Evolutionary conservation across 2,888 invertebrate genomes (phyloP).

Genomic region (Cerceris ruficornis): DNA sequence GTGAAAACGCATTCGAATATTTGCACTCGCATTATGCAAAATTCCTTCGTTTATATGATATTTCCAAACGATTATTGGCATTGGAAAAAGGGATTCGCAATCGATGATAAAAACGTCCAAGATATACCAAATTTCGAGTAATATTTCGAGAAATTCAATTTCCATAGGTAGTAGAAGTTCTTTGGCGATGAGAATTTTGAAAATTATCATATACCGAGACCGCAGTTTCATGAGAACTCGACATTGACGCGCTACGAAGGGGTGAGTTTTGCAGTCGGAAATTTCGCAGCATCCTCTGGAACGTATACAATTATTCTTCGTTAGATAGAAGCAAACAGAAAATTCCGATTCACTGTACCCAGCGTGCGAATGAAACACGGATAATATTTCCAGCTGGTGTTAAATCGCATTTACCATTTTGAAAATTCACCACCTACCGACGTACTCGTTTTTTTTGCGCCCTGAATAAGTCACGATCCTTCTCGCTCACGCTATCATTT

Average conservation of each 20-base stretch:
- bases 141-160: too few species aligned
- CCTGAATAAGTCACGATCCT: background rate
- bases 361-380: conserved; percentile 31
- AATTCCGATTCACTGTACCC: conserved; percentile 38
- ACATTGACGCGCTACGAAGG: conserved; percentile 41
- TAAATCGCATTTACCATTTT: conserved; percentile 38
- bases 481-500: background rate
- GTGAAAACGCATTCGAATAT: too few species aligned
- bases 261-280: conserved; percentile 31
- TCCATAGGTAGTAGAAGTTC: too few species aligned
- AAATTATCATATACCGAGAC: background rate
- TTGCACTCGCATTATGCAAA: too few species aligned
- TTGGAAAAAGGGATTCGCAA: too few species aligned
- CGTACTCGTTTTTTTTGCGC: conserved; percentile 11
- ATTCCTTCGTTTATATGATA: too few species aligned
- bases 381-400: conserved; percentile 32
- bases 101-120: too few species aligned
- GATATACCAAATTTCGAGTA: too few species aligned
- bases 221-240: background rate
- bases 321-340: conserved; percentile 51
- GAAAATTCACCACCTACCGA: conserved; percentile 32
- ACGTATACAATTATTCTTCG: conserved; percentile 56
- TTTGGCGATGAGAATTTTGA: background rate
- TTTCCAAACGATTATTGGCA: too few species aligned
- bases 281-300: conserved; percentile 25